phyloP scores from a whole-genome alignment of 2,797 vertebrate genomes.

The Melanotaenia maccullochi region DNA sequence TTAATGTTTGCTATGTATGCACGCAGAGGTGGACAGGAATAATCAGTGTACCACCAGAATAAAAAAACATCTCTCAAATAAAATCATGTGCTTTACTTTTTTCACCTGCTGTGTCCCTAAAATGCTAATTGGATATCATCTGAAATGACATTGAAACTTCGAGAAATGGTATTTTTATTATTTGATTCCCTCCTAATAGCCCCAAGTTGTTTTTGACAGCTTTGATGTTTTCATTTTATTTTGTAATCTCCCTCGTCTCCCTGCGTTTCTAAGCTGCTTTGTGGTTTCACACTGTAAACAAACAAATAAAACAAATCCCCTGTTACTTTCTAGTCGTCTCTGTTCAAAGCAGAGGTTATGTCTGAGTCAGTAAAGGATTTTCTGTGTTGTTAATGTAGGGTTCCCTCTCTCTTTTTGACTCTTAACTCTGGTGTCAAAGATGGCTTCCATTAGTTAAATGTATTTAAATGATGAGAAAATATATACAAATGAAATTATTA shows the following conservation, averaged over 20 bases:
- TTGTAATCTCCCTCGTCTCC: constrained; percentile 13
- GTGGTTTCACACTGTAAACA: constrained; percentile 14
- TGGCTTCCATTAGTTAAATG: not conserved
- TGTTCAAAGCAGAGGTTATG: constrained; percentile 19
- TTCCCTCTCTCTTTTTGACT: not conserved
- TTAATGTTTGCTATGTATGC: not conserved
- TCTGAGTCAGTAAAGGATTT: not conserved
- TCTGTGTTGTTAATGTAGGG: not conserved
- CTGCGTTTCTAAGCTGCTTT: constrained; percentile 27
- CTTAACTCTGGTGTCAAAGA: not conserved
- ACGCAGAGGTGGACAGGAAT: not conserved
- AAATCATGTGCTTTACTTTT: constrained; percentile 12
- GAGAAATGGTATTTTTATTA: not conserved
- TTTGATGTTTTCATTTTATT: constrained; percentile 15
- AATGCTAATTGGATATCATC: constrained; percentile 1
- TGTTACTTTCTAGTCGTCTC: not conserved
- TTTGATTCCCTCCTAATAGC: constrained; percentile 12
- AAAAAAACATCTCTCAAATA: constrained; percentile 2
- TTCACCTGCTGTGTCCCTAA: constrained; percentile 21
- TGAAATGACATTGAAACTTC: not conserved
- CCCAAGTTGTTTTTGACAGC: constrained; percentile 8
- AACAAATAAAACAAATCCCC: constrained; percentile 5
- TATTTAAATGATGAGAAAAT: too few relatives aligned
- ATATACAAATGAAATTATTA: too few relatives aligned
- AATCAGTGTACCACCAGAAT: not conserved